Evolutionary conservation across 2,888 invertebrate genomes (phyloP), one percentile per base, ranked within the genome.

Genomic region (Halocaridina rubra): DNA sequence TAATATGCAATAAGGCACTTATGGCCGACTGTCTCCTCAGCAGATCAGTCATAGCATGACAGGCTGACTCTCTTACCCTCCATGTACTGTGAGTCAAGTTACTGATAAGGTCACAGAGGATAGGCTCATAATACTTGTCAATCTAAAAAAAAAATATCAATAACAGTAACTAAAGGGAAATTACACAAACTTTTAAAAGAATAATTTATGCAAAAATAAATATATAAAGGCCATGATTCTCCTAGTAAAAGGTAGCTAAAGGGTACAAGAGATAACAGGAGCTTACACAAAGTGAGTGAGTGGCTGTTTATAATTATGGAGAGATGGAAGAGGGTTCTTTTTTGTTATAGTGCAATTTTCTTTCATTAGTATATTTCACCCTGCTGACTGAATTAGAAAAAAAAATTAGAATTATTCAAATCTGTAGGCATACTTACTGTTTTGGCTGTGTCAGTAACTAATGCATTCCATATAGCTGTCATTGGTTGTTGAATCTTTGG

Each of bases 401-500:
- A 19, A 10, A 61, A 61, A 19, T n/a, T n/a, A 19, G n/a, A n/a
- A 61, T 61, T 24, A n/a, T 61, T 19, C 64, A 61, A 61, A 61
- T n/a, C 8, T 7, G n/a, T 16, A 53, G n/a, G 16, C 53, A 16
- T 53, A 74, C 81, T 81, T 90, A 97, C 96, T 74, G 95, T 95
- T 90, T 96, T 96, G 89, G 95, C 94, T 3, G 96, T 95, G 90
- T 96, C 96, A 19, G 94, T 93, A 10, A 98, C 97, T 74, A 98
- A 93, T 16, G 96, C 95, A 88, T 95, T 95, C 98, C 98, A 98
- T 90, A 98, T 98, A 89, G 95, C 95, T 76, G 95, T 93, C 97
- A 98, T 98, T 19, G 97, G 96, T 90, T 95, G 94, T 91, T 98
- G 97, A 89, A 98, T 95, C 90, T 95, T 95, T 39, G 96, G 95